Percentiles rank a stretch among this genome's conserved stretches.
These are phyloP conservation scores for Bembecia ichneumoniformis DNA, from an alignment of 2,888 invertebrate species.

Conservation along the genomic window DNA sequence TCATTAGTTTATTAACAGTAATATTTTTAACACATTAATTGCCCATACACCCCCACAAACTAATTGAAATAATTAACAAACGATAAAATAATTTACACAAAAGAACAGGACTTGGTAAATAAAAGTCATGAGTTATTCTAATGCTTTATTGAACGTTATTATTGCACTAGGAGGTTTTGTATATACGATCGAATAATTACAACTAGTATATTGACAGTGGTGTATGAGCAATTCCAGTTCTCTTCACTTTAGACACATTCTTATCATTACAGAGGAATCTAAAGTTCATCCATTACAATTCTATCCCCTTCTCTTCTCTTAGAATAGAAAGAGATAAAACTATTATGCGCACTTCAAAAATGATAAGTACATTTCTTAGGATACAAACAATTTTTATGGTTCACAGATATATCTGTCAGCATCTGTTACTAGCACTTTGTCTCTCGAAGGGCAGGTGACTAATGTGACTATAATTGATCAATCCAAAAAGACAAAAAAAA, in stretches of 20 bases:
- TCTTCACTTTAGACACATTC: slow-evolving; percentile 1
- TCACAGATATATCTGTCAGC: too few relatives aligned
- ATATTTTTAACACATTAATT: slow-evolving; percentile 26
- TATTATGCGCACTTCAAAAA: too few relatives aligned
- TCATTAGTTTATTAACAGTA: slow-evolving; percentile 1
- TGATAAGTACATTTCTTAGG: too few relatives aligned
- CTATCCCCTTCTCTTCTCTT: too few relatives aligned
- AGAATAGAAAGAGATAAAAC: too few relatives aligned
- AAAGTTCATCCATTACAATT: too few relatives aligned
- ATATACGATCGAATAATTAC: slow-evolving; percentile 17
- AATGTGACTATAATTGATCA: too few relatives aligned
- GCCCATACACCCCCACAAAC: slow-evolving; percentile 73
- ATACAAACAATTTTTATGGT: too few relatives aligned
- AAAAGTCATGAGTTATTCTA: slow-evolving; percentile 56
- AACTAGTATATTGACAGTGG: slow-evolving; percentile 39
- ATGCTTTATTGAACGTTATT: slow-evolving; percentile 57
- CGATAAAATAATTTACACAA: slow-evolving; percentile 45
- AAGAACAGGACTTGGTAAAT: slow-evolving; percentile 61
- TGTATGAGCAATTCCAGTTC: slow-evolving; percentile 62
- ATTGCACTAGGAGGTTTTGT: slow-evolving; percentile 45
- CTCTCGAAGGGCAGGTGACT: too few relatives aligned
- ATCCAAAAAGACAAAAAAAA: too few relatives aligned
- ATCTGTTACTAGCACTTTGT: too few relatives aligned
- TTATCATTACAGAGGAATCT: slow-evolving; percentile 1
- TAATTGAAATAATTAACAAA: slow-evolving; percentile 29